These are phyloP conservation scores for Epizoanthus stellaris DNA, from an alignment of 92 coral and sea anemone genomes.

Conservation along the genomic window DNA sequence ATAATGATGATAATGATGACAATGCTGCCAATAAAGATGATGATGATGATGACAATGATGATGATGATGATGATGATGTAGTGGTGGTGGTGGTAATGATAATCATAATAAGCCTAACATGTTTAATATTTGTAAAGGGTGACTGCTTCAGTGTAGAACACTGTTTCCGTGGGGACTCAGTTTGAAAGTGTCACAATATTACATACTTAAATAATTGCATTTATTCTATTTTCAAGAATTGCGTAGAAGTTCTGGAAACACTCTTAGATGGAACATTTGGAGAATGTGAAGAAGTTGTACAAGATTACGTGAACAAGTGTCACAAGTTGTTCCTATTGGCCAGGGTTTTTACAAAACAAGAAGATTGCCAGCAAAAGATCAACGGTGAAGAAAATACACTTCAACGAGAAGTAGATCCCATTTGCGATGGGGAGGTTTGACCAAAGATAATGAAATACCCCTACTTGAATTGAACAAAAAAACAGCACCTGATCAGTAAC, in stretches of 20 bases:
- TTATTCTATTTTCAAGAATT: constrained; percentile 65
- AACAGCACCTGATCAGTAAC: no score
- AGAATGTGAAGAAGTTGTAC: constrained; percentile 75
- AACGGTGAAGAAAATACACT: constrained; percentile 23
- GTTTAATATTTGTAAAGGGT: no score
- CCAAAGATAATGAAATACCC: neutral
- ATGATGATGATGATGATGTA: no score
- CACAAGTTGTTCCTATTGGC: constrained; percentile 81
- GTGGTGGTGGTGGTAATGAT: neutral
- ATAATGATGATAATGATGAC: no score
- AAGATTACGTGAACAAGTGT: constrained; percentile 83
- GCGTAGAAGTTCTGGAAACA: constrained; percentile 75
- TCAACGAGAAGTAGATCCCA: constrained; percentile 54
- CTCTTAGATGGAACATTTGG: constrained; percentile 90
- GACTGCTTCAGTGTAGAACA: neutral
- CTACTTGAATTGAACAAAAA: no score
- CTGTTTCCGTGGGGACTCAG: neutral
- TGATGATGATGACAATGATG: no score
- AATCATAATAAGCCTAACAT: neutral
- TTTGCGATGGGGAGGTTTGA: constrained; percentile 77
- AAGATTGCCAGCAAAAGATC: constrained; percentile 32
- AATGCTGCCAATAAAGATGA: no score
- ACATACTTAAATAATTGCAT: no score
- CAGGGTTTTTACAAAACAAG: constrained; percentile 72
- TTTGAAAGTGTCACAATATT: neutral